A percentile compares a stretch with the other conserved stretches of the same genome.
Conservation (phyloP, 2,888 invertebrate species). For the Dicycla oo region DNA sequence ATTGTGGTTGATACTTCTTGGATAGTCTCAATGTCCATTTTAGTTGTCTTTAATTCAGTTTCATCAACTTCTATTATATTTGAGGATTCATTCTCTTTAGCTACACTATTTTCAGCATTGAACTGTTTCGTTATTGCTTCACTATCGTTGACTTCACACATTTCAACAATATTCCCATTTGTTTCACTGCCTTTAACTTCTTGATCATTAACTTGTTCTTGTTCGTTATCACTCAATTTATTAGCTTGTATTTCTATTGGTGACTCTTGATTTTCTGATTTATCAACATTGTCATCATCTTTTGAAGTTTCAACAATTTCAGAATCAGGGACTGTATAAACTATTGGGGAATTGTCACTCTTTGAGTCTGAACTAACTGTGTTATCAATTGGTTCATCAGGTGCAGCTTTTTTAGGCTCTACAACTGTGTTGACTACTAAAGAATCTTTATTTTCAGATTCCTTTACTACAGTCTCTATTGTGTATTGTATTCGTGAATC, state of each 20-base stretch:
- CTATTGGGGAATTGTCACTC: not conserved
- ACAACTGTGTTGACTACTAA: not conserved
- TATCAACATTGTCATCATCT: not conserved
- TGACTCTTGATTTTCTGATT: not conserved
- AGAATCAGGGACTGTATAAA: not conserved
- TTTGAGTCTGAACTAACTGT: slow-evolving; percentile 8
- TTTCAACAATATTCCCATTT: slow-evolving; percentile 1
- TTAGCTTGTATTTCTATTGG: not conserved
- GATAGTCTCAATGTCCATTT: slow-evolving; percentile 3
- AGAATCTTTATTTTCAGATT: not conserved
- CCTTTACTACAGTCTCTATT: not conserved
- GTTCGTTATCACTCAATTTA: not conserved
- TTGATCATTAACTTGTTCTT: not conserved
- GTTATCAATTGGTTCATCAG: not conserved
- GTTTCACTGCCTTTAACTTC: slow-evolving; percentile 1
- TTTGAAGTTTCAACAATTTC: not conserved
- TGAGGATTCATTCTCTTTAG: slow-evolving; percentile 28
- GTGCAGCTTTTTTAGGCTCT: not conserved
- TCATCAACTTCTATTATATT: slow-evolving; percentile 41
- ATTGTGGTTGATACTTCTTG: slow-evolving; percentile 15
- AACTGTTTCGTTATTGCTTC: not conserved
- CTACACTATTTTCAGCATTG: not conserved
- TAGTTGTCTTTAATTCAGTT: slow-evolving; percentile 12
- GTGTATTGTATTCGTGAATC: no score
- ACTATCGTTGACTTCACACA: not conserved